Evolutionary conservation across 1,140 invertebrate species (phyloP).

Genomic region (Hydropsyche tenuis): DNA sequence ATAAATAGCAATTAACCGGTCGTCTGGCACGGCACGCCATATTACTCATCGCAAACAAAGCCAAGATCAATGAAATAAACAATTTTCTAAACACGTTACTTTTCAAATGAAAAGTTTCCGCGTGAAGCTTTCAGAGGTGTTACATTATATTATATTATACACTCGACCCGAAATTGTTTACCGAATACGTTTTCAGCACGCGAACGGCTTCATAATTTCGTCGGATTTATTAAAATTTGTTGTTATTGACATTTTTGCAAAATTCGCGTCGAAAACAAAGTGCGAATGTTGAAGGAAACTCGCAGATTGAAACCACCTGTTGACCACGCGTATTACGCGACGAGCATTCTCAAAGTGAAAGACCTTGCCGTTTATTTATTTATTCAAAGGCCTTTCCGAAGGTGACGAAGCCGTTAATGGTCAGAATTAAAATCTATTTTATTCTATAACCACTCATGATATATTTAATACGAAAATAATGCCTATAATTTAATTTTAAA

Average conservation of each 20-base stretch:
- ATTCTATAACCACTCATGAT: constrained; percentile 2
- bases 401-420: constrained; percentile 46
- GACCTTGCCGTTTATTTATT: constrained; percentile 49
- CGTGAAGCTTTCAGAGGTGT: too few species aligned
- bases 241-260: background rate
- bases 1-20: constrained; percentile 17
- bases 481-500: background rate
- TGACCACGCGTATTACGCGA: constrained; percentile 23
- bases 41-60: constrained; percentile 18
- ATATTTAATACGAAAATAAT: too few species aligned
- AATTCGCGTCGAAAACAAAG: background rate
- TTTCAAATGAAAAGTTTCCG: too few species aligned
- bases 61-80: constrained; percentile 20
- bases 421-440: constrained; percentile 37
- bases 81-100: background rate
- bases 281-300: background rate
- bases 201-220: too few species aligned
- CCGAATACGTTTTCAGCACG: too few species aligned
- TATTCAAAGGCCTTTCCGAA: constrained; percentile 48
- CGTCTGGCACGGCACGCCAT: constrained; percentile 10
- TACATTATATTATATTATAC: too few species aligned
- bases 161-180: too few species aligned
- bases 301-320: constrained; percentile 4
- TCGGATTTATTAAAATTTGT: too few species aligned
- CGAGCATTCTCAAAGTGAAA: constrained; percentile 43